Percentiles rank a stretch among this genome's conserved stretches.
These are phyloP conservation scores for Gorsachius goisagi DNA, from an alignment of 2,113 vertebrate genomes.

Conservation along the genomic window DNA sequence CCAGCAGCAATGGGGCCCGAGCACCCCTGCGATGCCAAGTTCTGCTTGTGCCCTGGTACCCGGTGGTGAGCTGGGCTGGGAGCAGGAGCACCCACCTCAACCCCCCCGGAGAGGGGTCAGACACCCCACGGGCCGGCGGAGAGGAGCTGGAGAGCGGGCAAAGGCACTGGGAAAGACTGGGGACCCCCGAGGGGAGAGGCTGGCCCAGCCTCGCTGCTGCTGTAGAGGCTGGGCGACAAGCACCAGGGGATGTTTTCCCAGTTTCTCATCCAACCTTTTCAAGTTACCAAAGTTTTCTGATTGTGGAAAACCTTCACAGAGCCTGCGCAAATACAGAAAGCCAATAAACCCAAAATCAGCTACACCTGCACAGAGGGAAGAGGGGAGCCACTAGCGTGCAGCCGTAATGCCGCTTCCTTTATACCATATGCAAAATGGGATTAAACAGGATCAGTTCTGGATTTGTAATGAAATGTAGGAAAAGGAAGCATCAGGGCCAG, in stretches of 20 bases:
- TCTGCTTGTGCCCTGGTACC: not conserved
- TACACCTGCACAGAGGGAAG: not conserved
- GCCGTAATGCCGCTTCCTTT: not conserved
- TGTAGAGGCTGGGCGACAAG: not conserved
- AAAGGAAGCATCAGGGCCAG: not conserved
- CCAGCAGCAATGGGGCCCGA: not conserved
- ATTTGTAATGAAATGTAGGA: not conserved
- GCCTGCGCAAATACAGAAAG: not conserved
- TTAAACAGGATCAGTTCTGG: not conserved
- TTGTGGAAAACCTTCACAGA: not conserved
- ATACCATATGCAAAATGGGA: not conserved
- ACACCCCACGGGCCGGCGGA: not conserved
- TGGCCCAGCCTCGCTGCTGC: accelerated
- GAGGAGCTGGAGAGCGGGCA: accelerated
- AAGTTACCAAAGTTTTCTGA: not conserved
- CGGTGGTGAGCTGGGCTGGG: accelerated
- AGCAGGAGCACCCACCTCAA: not conserved
- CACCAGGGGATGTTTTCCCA: no score
- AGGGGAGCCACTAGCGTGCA: accelerated
- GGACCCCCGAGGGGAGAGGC: not conserved
- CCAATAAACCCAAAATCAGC: not conserved
- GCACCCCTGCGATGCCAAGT: not conserved
- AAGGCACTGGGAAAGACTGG: not conserved
- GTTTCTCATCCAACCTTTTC: not conserved
- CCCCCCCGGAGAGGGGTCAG: not conserved